A percentile compares a stretch with the other conserved stretches of the same genome.
Evolutionary conservation across 2,888 invertebrate species (phyloP).

Genomic region (Amorpha juglandis): DNA sequence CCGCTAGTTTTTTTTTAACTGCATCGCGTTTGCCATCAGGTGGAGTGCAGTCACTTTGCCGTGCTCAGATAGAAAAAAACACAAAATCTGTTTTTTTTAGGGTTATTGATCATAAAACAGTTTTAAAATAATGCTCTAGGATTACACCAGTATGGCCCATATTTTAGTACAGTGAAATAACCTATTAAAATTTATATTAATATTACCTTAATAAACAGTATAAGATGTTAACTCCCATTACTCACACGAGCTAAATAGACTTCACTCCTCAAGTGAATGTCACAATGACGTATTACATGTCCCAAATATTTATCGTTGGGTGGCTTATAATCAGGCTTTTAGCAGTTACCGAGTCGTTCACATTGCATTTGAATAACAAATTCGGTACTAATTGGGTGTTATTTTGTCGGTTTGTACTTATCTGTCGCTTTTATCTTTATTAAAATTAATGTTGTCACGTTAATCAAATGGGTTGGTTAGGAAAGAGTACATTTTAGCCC

Average conservation of each 20-base stretch:
- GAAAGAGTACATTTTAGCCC: neutral
- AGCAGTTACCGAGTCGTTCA: slow-evolving; percentile 51
- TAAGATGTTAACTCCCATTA: neutral
- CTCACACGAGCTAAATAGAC: neutral
- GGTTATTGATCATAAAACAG: too few species aligned
- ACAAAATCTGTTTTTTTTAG: too few species aligned
- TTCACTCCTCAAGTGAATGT: neutral
- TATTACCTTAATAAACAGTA: too few species aligned
- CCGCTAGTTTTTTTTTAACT: too few species aligned
- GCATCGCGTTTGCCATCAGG: too few species aligned
- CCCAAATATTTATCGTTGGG: slow-evolving; percentile 13
- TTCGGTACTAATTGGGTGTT: slow-evolving; percentile 68
- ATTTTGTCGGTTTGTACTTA: slow-evolving; percentile 55
- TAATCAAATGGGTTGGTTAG: neutral
- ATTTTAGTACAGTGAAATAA: too few species aligned
- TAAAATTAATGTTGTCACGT: slow-evolving; percentile 41
- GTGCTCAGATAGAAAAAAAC: too few species aligned
- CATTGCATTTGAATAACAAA: slow-evolving; percentile 61
- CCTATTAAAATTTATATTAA: too few species aligned
- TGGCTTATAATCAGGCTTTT: slow-evolving; percentile 14
- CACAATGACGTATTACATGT: neutral
- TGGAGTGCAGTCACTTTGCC: too few species aligned
- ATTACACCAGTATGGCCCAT: too few species aligned
- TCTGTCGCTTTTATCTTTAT: slow-evolving; percentile 61
- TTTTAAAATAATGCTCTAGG: too few species aligned